Evolutionary conservation across 2,888 invertebrate species (phyloP), one percentile per base, ranked within the genome.

Genomic region (Andrena bicolor): DNA sequence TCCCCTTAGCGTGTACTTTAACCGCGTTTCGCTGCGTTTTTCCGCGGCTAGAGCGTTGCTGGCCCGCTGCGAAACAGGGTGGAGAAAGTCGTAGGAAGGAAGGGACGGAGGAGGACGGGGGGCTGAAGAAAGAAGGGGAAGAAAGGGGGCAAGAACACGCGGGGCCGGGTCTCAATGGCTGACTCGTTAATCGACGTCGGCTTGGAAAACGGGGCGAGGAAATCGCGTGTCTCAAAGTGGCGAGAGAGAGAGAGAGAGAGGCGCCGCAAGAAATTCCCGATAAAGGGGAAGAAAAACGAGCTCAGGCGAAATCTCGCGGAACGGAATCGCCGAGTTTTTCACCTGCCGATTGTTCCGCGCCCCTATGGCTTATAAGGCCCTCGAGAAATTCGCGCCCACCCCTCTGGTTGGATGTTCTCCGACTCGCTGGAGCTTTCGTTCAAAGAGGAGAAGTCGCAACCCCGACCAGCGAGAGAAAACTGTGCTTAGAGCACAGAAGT

Each of bases 151-250:
- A 81, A 53, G 66, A 73, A 78, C 78, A 68, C 66, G 63, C 65
- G 53, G 58, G 51, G 26, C 51, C 60, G 66, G 66, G 60, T 72
- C 65, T 75, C 82, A 83, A 83, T 83, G 82, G 74, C 66, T 78
- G 78, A 75, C 78, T 82, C 83, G 83, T 83, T 83, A 83, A 83
- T 83, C 83, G 83, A 83, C 82, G 73, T 68, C 78, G 83, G 63
- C 60, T 35, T 56, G 69, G 63, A 53, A 66, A 81, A 74, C 65
- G 75, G 64, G 70, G 56, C 48, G 76, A 68, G 82, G 71, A 71
- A 82, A 83, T 82, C 83, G 82, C 71, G 82, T 75, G 71, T 79
- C 76, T 85, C 73, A 77, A 81, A 76, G 82, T 68, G 82, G 82
- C 71, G 82, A 58, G 72, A 77, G 61, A 64, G 28, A 64, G 28